Conservation (phyloP, 1,140 invertebrate genomes). For the Pseudomyrmex gracilis region DNA sequence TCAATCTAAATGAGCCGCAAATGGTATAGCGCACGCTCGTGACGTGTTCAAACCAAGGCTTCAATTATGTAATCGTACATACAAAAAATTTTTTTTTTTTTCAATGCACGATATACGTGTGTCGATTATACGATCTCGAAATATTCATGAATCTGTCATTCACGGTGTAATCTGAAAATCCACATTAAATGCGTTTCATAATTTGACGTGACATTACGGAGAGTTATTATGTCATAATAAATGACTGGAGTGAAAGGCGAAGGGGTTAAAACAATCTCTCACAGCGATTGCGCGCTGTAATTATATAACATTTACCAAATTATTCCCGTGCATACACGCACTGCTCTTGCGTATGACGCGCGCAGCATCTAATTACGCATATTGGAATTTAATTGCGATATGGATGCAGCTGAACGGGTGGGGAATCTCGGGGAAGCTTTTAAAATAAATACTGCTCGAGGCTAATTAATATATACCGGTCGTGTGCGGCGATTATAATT, state of each 20-base stretch:
- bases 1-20: not conserved
- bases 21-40: not conserved
- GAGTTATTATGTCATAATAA: constrained; percentile 9
- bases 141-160: not conserved
- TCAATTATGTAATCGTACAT: not conserved
- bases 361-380: constrained; percentile 31
- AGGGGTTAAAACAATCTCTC: not conserved
- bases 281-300: constrained; percentile 6
- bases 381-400: constrained; percentile 59
- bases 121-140: not conserved
- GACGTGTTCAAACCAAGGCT: not conserved
- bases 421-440: not conserved
- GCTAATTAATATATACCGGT: constrained; percentile 46
- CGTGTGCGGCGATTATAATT: constrained; percentile 41
- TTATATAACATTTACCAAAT: constrained; percentile 53
- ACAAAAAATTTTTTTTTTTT: not conserved
- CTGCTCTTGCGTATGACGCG: not conserved
- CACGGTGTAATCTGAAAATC: constrained; percentile 9
- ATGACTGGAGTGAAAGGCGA: constrained; percentile 21
- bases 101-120: no score
- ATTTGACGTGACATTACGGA: constrained; percentile 19
- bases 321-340: constrained; percentile 24
- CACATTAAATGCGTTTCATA: not conserved
- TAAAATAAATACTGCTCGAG: constrained; percentile 19
- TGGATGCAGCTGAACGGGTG: constrained; percentile 20